Conservation (phyloP, 2,888 invertebrate species). For the Schrankia costaestrigalis region DNA sequence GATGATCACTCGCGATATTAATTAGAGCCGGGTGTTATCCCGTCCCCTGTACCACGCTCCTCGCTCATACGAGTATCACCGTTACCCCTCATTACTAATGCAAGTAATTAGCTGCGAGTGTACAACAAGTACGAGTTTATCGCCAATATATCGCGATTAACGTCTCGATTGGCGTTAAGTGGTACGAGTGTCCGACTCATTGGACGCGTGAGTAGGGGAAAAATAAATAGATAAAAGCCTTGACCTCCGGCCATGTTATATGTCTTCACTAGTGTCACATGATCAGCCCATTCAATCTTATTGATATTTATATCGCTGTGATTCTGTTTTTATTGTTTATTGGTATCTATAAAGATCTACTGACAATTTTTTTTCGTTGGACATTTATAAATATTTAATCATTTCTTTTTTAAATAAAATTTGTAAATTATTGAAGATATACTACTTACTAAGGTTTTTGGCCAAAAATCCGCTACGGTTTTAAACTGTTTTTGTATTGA, state of each 20-base stretch:
- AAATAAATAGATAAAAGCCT: conserved; percentile 51
- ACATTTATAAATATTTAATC: too few species aligned
- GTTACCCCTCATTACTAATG: conserved; percentile 71
- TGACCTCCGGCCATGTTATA: conserved; percentile 46
- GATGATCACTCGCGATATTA: conserved; percentile 53
- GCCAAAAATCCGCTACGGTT: too few species aligned
- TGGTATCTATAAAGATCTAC: too few species aligned
- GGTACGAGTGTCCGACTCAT: conserved; percentile 32
- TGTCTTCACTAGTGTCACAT: conserved; percentile 70
- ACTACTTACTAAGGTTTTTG: too few species aligned
- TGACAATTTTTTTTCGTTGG: too few species aligned
- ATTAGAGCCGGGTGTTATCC: conserved; percentile 37
- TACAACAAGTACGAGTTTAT: conserved; percentile 60
- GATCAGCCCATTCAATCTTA: conserved; percentile 27
- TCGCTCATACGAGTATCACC: too few species aligned
- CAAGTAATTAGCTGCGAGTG: conserved; percentile 68
- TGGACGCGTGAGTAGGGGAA: conserved; percentile 35
- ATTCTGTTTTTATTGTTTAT: conserved; percentile 21
- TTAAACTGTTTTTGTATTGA: too few species aligned
- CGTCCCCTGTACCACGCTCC: conserved; percentile 27
- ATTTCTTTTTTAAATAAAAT: too few species aligned
- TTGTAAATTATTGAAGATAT: too few species aligned
- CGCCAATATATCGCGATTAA: conserved; percentile 69
- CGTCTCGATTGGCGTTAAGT: conserved; percentile 69
- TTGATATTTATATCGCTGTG: conserved; percentile 35